Conservation (phyloP, 2,797 vertebrate genomes). For the Percopsis omiscomaycus region DNA sequence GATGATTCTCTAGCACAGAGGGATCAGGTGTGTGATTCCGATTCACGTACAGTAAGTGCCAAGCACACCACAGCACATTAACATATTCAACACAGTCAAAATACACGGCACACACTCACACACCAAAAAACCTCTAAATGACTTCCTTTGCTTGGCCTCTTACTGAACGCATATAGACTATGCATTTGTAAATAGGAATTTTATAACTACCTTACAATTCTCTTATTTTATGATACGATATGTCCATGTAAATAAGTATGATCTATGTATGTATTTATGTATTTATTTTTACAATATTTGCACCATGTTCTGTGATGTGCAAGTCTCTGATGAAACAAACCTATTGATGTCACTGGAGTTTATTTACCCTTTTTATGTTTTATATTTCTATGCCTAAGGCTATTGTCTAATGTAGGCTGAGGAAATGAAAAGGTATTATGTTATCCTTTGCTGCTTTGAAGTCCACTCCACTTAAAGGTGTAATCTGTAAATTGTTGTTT, state of each 20-base stretch:
- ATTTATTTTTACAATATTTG: slow-evolving; percentile 81
- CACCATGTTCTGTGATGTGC: slow-evolving; percentile 72
- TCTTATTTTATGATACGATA: slow-evolving; percentile 81
- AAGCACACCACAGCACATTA: slow-evolving; percentile 71
- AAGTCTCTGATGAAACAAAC: slow-evolving; percentile 62
- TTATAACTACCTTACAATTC: slow-evolving; percentile 80
- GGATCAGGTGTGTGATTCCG: slow-evolving; percentile 68
- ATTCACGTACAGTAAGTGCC: slow-evolving; percentile 78
- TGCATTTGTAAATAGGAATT: slow-evolving; percentile 80
- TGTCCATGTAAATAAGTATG: slow-evolving; percentile 75
- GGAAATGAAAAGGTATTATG: slow-evolving; percentile 61
- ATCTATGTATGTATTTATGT: slow-evolving; percentile 82
- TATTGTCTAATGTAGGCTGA: slow-evolving; percentile 17
- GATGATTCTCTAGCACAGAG: slow-evolving; percentile 54
- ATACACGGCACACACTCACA: slow-evolving; percentile 25
- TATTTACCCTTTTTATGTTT: slow-evolving; percentile 49
- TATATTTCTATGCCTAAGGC: slow-evolving; percentile 23
- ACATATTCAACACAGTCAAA: slow-evolving; percentile 36
- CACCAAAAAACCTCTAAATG: slow-evolving; percentile 42
- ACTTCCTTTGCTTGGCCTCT: slow-evolving; percentile 57
- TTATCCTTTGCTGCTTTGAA: slow-evolving; percentile 66
- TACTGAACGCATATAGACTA: slow-evolving; percentile 74
- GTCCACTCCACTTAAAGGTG: slow-evolving; percentile 65
- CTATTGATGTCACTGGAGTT: slow-evolving; percentile 73
- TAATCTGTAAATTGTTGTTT: slow-evolving; percentile 75